phyloP scores from a whole-genome alignment of 1,140 invertebrate genomes.

The Drosophila eugracilis region DNA sequence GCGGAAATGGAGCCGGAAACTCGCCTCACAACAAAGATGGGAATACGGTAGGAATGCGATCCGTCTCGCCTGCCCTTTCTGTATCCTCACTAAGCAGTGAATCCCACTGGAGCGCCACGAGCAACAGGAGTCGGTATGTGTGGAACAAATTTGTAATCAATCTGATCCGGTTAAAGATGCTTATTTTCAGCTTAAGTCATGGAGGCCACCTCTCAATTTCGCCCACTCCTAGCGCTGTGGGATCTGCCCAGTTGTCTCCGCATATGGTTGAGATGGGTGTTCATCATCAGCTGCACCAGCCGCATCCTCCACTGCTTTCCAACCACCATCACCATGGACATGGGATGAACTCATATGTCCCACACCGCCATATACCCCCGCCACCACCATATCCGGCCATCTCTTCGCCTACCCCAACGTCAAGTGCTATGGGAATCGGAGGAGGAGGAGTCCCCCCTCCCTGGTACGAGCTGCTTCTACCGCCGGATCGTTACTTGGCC shows the following conservation, averaged over 20 bases:
- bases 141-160: background rate
- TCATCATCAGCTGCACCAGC: background rate
- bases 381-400: conserved; percentile 13
- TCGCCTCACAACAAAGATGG: conserved; percentile 19
- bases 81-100: conserved; percentile 52
- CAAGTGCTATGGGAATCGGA: background rate
- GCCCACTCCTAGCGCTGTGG: conserved; percentile 3
- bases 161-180: background rate
- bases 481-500: conserved; percentile 86
- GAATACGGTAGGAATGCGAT: conserved; percentile 9
- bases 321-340: background rate
- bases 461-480: conserved; percentile 70
- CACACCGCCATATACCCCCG: background rate
- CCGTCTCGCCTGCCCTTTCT: conserved; percentile 58
- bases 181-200: background rate
- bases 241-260: conserved; percentile 51
- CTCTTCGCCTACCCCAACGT: conserved; percentile 17
- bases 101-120: conserved; percentile 49
- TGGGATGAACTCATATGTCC: background rate
- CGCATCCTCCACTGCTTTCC: background rate
- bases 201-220: conserved; percentile 10
- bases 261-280: conserved; percentile 36
- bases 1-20: background rate
- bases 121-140: conserved; percentile 49
- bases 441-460: background rate